Evolutionary conservation across 2,113 vertebrate genomes (phyloP).

Genomic region (Euleptes europaea): DNA sequence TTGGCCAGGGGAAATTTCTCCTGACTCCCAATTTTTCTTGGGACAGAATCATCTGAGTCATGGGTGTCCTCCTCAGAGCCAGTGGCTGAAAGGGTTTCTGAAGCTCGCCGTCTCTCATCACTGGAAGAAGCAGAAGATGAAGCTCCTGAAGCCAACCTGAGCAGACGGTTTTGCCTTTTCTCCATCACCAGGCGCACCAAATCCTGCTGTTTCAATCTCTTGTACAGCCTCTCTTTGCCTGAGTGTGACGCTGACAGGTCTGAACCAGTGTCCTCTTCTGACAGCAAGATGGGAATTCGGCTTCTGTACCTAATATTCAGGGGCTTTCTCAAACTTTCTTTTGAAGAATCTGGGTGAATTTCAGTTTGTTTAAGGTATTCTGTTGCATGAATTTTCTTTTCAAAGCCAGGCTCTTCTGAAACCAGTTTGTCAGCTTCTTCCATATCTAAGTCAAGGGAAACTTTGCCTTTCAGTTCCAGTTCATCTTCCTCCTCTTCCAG

Average conservation of each 20-base stretch:
- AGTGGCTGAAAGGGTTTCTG: constrained; percentile 85
- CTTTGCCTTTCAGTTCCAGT: constrained; percentile 7
- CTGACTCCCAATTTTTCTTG: constrained; percentile 69
- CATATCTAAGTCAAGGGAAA: not conserved
- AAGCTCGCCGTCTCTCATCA: constrained; percentile 80
- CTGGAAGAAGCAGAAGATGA: constrained; percentile 90
- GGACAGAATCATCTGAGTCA: constrained; percentile 79
- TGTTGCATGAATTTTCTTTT: constrained; percentile 10
- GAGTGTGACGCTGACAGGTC: constrained; percentile 81
- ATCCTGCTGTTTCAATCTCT: constrained; percentile 79
- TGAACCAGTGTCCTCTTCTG: constrained; percentile 87
- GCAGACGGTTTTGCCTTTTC: constrained; percentile 84
- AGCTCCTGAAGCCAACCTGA: constrained; percentile 82
- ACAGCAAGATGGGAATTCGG: constrained; percentile 88
- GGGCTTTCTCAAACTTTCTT: constrained; percentile 47
- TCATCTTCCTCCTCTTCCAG: constrained; percentile 47
- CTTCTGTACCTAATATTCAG: constrained; percentile 75
- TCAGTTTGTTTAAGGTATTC: constrained; percentile 58
- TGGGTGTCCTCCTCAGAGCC: constrained; percentile 93
- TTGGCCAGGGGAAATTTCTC: constrained; percentile 56
- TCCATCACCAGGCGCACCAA: constrained; percentile 87
- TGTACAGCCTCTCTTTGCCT: constrained; percentile 78
- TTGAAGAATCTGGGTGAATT: not conserved
- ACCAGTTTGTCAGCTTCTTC: constrained; percentile 50
- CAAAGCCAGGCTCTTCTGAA: constrained; percentile 40